phyloP scores from a whole-genome alignment of 2,113 vertebrate genomes.

The Callaeas wilsoni region DNA sequence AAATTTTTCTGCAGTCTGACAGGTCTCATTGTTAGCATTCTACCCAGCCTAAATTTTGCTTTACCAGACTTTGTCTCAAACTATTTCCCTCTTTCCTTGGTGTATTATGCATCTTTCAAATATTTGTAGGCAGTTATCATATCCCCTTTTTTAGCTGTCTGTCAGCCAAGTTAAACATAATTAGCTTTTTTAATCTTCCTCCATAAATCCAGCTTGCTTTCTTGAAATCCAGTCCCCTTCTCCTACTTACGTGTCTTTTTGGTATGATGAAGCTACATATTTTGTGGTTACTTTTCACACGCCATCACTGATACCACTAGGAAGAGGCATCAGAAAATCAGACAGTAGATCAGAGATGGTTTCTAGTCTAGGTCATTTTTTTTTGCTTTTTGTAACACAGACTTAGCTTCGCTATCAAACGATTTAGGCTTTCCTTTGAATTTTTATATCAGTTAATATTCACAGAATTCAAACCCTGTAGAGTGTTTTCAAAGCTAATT shows the following conservation, averaged over 20 bases:
- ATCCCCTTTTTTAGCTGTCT: conserved; percentile 33
- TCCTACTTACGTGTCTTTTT: conserved; percentile 27
- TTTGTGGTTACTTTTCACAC: conserved; percentile 48
- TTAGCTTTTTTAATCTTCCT: conserved; percentile 57
- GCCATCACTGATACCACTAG: background rate
- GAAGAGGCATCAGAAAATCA: conserved; percentile 2
- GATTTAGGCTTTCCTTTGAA: background rate
- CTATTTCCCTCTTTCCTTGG: conserved; percentile 22
- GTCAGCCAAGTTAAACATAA: conserved; percentile 61
- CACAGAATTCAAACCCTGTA: background rate
- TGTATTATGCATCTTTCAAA: conserved; percentile 55
- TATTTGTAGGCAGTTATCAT: conserved; percentile 57
- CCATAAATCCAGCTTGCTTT: conserved; percentile 44
- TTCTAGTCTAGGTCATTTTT: background rate
- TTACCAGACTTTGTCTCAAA: conserved; percentile 23
- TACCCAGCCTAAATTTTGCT: conserved; percentile 11
- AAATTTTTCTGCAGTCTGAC: conserved; percentile 28
- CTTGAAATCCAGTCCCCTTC: conserved; percentile 38
- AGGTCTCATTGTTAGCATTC: conserved; percentile 47
- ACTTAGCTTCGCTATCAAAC: background rate
- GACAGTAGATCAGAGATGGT: background rate
- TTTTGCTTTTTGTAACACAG: background rate
- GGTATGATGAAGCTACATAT: conserved; percentile 35
- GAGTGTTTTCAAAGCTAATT: background rate
- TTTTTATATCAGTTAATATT: background rate